phyloP scores from a whole-genome alignment of 2,113 vertebrate genomes.

The Actinemys pallida region DNA sequence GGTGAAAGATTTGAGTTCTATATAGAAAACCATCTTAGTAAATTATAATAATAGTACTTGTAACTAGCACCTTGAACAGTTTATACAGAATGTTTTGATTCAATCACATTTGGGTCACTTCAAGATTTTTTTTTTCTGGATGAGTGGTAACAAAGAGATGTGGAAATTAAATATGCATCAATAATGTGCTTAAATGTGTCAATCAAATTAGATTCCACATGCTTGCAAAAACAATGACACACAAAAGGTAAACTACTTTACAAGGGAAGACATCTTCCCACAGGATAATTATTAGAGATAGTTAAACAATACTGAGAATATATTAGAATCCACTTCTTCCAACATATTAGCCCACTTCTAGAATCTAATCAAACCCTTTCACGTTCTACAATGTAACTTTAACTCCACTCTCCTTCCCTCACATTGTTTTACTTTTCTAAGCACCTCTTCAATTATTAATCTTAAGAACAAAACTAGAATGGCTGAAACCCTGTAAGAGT shows the following conservation, averaged over 20 bases:
- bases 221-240: not conserved
- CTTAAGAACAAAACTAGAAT: not conserved
- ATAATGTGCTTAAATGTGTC: not conserved
- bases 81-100: not conserved
- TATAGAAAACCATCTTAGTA: not conserved
- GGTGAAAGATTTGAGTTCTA: slow-evolving; percentile 54
- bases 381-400: not conserved
- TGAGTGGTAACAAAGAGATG: fast-evolving
- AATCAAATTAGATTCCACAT: not conserved
- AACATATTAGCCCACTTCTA: not conserved
- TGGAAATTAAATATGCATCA: not conserved
- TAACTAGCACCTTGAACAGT: not conserved
- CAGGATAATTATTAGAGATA: not conserved
- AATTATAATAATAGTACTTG: not conserved
- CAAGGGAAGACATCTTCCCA: not conserved
- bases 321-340: not conserved
- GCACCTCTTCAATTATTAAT: fast-evolving
- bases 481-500: not conserved
- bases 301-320: not conserved
- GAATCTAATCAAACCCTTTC: not conserved
- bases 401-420: not conserved
- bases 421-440: not conserved
- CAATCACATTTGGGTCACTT: not conserved
- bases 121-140: not conserved
- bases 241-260: fast-evolving